Percentiles rank a stretch among this genome's conserved stretches.
These are phyloP conservation scores for Lepisosteus oculatus DNA, from an alignment of 2,113 vertebrate species.

Conservation along the genomic window DNA sequence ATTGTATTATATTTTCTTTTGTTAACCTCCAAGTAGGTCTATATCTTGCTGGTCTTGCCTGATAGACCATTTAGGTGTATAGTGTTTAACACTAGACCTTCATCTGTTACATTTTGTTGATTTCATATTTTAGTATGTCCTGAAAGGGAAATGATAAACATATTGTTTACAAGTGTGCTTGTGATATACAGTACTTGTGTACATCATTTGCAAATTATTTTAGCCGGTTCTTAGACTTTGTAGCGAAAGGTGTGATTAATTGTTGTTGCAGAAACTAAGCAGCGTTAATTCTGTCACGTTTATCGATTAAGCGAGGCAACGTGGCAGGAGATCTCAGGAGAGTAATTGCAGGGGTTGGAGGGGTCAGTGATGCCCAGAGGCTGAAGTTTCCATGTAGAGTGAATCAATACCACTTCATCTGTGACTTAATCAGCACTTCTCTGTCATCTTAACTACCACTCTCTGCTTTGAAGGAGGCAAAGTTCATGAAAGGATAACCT, in stretches of 20 bases:
- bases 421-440: conserved; percentile 11
- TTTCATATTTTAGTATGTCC: no score
- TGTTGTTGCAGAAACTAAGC: conserved; percentile 31
- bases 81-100: no score
- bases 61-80: no score
- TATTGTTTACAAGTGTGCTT: conserved; percentile 1
- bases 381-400: conserved; percentile 1
- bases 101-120: no score
- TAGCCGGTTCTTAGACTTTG: conserved; percentile 17
- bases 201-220: conserved; percentile 25
- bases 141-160: background rate
- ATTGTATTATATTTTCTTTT: no score
- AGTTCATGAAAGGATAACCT: conserved; percentile 28
- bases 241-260: conserved; percentile 30
- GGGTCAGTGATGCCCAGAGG: conserved; percentile 28
- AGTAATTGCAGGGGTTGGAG: conserved; percentile 37
- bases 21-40: no score
- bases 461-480: background rate
- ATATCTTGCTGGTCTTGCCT: no score
- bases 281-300: conserved; percentile 22
- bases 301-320: conserved; percentile 27
- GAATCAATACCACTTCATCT: conserved; percentile 37
- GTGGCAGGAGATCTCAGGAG: conserved; percentile 33
- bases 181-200: background rate
- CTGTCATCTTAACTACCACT: conserved; percentile 12